Percentiles rank a stretch among this genome's conserved stretches.
Evolutionary conservation across 1,140 invertebrate species (phyloP).

Genomic region (Dendroctonus valens): DNA sequence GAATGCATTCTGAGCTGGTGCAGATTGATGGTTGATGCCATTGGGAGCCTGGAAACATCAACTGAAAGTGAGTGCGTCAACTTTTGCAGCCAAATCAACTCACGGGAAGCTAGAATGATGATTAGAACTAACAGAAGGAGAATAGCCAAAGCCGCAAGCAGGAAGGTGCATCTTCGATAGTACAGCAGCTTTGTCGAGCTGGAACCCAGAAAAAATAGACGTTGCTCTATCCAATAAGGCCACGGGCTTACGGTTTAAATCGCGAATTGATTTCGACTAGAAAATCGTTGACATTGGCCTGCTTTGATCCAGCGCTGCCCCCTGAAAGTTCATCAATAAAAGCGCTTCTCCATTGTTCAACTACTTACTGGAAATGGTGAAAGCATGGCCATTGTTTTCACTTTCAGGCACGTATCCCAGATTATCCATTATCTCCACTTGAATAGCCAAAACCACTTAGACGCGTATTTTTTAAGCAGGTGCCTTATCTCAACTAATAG

Average conservation of each 20-base stretch:
- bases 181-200: conserved; percentile 41
- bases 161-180: conserved; percentile 38
- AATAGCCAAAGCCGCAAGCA: conserved; percentile 36
- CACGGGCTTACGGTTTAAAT: conserved; percentile 20
- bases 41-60: conserved; percentile 5
- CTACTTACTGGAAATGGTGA: conserved; percentile 4
- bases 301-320: not conserved
- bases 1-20: conserved; percentile 58
- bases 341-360: not conserved
- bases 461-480: too few species aligned
- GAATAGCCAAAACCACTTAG: too few species aligned
- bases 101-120: conserved; percentile 37
- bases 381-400: conserved; percentile 1
- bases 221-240: not conserved
- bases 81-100: conserved; percentile 32
- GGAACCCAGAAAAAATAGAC: conserved; percentile 29
- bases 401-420: conserved; percentile 1
- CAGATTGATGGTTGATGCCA: conserved; percentile 44
- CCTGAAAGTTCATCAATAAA: not conserved
- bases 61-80: conserved; percentile 4
- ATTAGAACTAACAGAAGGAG: conserved; percentile 41
- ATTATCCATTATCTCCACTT: conserved; percentile 9
- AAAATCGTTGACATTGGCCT: conserved; percentile 2
- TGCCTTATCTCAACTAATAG: too few species aligned
- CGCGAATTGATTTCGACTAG: conserved; percentile 9